Base-by-base conservation (phyloP, 2,888 invertebrate species). In the Dolomedes plantarius region DNA sequence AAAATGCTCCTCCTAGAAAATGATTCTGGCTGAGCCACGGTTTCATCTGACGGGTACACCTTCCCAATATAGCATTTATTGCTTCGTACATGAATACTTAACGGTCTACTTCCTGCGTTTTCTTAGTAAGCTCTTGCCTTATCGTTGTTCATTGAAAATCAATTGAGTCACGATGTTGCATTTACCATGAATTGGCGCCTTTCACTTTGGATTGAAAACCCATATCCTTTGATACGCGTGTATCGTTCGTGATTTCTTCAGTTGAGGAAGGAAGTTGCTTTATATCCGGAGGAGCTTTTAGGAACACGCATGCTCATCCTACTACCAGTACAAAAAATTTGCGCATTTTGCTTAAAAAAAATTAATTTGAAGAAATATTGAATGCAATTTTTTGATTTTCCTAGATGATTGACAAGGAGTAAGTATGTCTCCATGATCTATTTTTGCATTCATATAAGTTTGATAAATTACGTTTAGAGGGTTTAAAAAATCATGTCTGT, bases 191-290 rank as follows among this genome's bases (percentile, higher is more conserved):
- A 65, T 65, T 65, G 65, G 16, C n/a, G 65, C 31, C 16, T 65
- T 65, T 65, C 65, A 65, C 13, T 65, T 65, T 29, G 2, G 16
- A 29, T n/a, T 65, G 13, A 68, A 62, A 69, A 32, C 39, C 29
- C 78, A 71, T 68, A 71, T 78, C 78, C 79, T 73, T 29, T 39
- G 31, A 65, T 31, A 31, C n/a, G 11, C 13, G 7, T 6, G 5
- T 65, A 28, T 28, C 31, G 13, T 65, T 65, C 9, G 29, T 5
- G 65, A 16, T 65, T 65, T 31, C 71, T 78, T 41, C 64, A 64
- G 31, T 23, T n/a, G 19, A 82, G 82, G 82, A 82, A 82, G 82
- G 82, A 82, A 82, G 75, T 75, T 82, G 64, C 29, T 41, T 29
- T 23, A 65, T 69, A 71, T 76, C 75, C 75, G 68, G 82, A 62